phyloP scores from a whole-genome alignment of 2,888 invertebrate genomes.

The Mythimna loreyi region DNA sequence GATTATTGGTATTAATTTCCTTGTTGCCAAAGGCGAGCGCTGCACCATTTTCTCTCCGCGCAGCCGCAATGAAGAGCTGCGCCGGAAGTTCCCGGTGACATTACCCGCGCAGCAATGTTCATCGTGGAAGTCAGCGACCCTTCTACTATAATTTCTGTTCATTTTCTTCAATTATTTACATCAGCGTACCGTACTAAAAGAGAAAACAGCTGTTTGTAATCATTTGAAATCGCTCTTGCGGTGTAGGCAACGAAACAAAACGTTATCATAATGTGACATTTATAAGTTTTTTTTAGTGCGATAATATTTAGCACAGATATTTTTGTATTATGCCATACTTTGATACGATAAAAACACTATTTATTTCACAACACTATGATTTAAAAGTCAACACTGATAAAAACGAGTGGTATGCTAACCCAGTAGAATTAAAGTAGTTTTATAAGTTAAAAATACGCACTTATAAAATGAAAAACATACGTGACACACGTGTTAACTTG shows the following conservation, averaged over 20 bases:
- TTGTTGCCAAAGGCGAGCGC: constrained; percentile 88
- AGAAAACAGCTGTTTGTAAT: constrained; percentile 77
- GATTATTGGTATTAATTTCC: constrained; percentile 91
- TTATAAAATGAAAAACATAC: constrained; percentile 6
- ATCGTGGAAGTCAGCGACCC: constrained; percentile 86
- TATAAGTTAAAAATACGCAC: background rate
- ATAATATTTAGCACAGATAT: constrained; percentile 35
- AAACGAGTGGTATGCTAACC: background rate
- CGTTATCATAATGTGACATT: constrained; percentile 52
- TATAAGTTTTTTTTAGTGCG: constrained; percentile 33
- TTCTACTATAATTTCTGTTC: constrained; percentile 85
- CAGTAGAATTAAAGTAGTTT: background rate
- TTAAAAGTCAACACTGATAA: constrained; percentile 5
- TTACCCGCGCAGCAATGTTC: constrained; percentile 89
- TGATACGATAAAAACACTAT: background rate
- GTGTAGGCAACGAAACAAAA: constrained; percentile 40
- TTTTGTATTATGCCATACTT: constrained; percentile 29
- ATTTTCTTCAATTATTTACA: constrained; percentile 86
- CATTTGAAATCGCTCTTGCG: constrained; percentile 55
- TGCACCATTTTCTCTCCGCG: constrained; percentile 92
- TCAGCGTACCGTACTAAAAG: constrained; percentile 83
- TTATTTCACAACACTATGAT: constrained; percentile 18
- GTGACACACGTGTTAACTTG: constrained; percentile 26
- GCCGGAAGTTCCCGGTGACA: constrained; percentile 91
- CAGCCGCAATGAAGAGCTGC: constrained; percentile 93